A percentile compares a stretch with the other conserved stretches of the same genome.
Conservation (phyloP, 2,888 invertebrate species). For the Meteorus cinctellus region DNA sequence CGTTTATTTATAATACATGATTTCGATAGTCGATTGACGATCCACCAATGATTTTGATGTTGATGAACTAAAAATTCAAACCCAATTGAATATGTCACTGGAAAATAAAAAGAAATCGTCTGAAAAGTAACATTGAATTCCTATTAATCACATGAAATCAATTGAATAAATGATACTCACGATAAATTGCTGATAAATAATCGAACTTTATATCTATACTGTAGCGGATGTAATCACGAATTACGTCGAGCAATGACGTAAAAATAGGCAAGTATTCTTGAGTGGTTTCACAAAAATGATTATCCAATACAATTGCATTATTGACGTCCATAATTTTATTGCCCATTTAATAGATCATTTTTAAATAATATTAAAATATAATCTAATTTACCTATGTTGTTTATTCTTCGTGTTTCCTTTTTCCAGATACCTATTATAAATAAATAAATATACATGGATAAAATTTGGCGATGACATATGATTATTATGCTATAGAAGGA, state of each 20-base stretch:
- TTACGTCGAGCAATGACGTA: neutral
- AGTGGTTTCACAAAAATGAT: neutral
- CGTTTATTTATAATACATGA: neutral
- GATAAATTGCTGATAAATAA: neutral
- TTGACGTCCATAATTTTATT: constrained; percentile 9
- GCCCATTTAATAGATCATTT: too few species aligned
- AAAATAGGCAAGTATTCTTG: neutral
- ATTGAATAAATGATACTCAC: neutral
- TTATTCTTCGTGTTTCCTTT: too few species aligned
- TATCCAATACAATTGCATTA: neutral
- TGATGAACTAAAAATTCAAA: neutral
- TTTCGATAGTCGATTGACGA: neutral
- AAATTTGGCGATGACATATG: constrained; percentile 8
- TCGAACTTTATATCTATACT: neutral
- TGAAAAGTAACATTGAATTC: neutral
- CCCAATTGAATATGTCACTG: neutral
- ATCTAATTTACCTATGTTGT: too few species aligned
- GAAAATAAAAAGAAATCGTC: neutral
- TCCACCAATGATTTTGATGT: neutral
- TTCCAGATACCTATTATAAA: neutral
- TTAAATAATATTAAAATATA: too few species aligned
- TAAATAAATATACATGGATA: neutral
- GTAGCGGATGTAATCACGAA: neutral
- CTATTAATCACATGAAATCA: neutral
- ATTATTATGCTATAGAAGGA: constrained; percentile 5